Base-by-base conservation (phyloP, 2,113 vertebrate species). In the Petromus typicus region DNA sequence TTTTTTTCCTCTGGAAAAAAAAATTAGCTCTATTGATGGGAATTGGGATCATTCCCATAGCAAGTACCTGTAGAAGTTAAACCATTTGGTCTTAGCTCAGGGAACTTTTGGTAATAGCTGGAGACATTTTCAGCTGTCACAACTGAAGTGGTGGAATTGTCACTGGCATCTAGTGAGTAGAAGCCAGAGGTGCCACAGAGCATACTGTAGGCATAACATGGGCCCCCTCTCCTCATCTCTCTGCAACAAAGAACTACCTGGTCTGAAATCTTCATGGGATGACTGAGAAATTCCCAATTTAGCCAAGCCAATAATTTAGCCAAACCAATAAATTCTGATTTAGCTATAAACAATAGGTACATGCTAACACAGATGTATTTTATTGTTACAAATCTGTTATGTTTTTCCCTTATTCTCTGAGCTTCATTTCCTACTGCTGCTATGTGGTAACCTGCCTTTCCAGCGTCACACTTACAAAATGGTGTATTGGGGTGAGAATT, bases 41-140 rank as follows among this genome's bases (percentile, higher is more conserved):
- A 76, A 45, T 92, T 40, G 67, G 45, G 22, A 20, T 90, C 25
- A 63, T 90, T 82, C 86, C n/a, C 20, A 23, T 67, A 78, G 64
- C 16, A 80, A 84, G 20, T 20, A 8, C 6, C 7, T 34, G 76
- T 64, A 48, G 71, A 69, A 48, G 54, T 86, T 64, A 88, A 66
- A 66, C 18, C 54, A 59, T 5, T 51, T 48, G 22, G 57, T 82
- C 40, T 92, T 37, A 88, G 27, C 4, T 51, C 7, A 73, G 40
- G 45, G 27, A 23, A 43, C 37, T 17, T 56, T 66, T 83, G 56
- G 2, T 57, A 57, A 57, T 20, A 20, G 3, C 56, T 57, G 45
- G 71, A 91, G 32, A 56, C 34, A 43, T 54, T 73, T 90, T 86
- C 27, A 11, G 23, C 59, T 73, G 54, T 93, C 23, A 43, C 0